A percentile compares a stretch with the other conserved stretches of the same genome.
phyloP scores from a whole-genome alignment of 2,888 invertebrate species.

The Julus scandinavius region DNA sequence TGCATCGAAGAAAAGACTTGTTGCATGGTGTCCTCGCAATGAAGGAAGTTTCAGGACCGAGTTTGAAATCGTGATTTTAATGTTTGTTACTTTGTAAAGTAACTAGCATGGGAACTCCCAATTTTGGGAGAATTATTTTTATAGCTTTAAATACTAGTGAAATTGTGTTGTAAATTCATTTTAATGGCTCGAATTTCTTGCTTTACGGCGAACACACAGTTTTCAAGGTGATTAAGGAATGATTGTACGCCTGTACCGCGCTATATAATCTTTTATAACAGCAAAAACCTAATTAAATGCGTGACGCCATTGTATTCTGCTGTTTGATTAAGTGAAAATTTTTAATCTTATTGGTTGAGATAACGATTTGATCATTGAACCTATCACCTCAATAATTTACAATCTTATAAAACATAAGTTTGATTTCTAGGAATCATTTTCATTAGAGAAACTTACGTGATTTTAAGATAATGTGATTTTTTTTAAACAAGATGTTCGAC shows the following conservation, averaged over 20 bases:
- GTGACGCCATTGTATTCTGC: background rate
- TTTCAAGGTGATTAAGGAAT: background rate
- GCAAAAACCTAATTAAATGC: background rate
- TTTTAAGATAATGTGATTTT: background rate
- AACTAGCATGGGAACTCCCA: background rate
- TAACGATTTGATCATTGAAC: background rate
- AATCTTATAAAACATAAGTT: background rate
- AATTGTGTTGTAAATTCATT: background rate
- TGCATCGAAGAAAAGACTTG: background rate
- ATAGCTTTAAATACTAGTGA: background rate
- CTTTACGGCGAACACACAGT: background rate
- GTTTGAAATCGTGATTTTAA: background rate
- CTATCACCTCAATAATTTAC: background rate
- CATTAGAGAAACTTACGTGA: background rate
- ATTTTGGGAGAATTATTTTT: background rate
- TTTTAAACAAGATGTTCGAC: no score
- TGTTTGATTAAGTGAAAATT: background rate
- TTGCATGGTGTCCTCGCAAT: background rate
- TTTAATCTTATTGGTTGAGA: background rate
- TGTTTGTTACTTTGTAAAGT: no score
- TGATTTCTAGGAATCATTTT: background rate
- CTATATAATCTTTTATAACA: conserved; percentile 1
- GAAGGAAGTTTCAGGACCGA: background rate
- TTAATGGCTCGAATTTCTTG: background rate
- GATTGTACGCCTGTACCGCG: background rate